Base-by-base conservation (phyloP, 2,113 vertebrate genomes). In the Aphyosemion australe region DNA sequence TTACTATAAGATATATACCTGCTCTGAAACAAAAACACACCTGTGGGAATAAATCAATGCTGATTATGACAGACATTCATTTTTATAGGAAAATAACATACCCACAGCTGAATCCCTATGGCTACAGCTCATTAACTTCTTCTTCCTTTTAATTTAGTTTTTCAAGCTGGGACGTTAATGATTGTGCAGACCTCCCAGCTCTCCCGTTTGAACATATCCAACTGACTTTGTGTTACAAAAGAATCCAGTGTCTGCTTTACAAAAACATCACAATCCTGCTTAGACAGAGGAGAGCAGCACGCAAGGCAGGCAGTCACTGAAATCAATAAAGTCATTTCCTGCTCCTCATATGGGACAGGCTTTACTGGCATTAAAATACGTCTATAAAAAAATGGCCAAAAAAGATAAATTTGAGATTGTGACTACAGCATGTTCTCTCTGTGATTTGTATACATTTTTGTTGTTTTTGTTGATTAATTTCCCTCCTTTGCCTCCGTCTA, bases 41-140 rank as follows among this genome's bases (percentile, higher is more conserved):
- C 82, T 86, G 73, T 76, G 78, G 82, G 74, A 74, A 82, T 78
- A 80, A 84, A 87, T 86, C 82, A 83, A 68, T 70, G 72, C 42
- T 56, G 65, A 58, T 64, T 32, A 61, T 68, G 80, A 80, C 74
- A 78, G 72, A 6, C 8, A 19, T 67, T 75, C 52, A 47, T 81
- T 76, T 71, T 62, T 55, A 72, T 63, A 48, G 45, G 34, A 67
- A 72, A 85, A 84, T 70, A 74, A 73, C 47, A 47, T 13, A 21
- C 47, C 12, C 37, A 64, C 51, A 2, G 42, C 15, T 13, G 68
- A 66, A 66, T 83, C 61, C 50, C 47, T 2, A 42, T 0, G 31
- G 69, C 8, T 69, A 67, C 60, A 54, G 60, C 65, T 72, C 80
- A 79, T 83, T 81, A 72, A 54, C 39, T 10, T 0, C 8, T 21